phyloP scores from a whole-genome alignment of 2,888 invertebrate species.

The Trachelus tabidus region DNA sequence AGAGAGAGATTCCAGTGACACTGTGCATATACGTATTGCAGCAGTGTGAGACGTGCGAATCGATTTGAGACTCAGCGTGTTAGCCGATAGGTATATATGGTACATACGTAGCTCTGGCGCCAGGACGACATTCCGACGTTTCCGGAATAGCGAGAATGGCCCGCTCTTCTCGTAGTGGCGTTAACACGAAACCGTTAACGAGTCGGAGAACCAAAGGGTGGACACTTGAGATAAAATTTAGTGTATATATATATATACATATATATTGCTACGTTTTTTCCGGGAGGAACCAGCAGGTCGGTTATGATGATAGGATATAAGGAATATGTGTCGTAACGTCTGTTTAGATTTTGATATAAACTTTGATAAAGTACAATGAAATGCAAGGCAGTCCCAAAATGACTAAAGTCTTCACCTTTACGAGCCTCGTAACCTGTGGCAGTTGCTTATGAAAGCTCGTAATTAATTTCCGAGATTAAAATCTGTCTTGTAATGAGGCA shows the following conservation, averaged over 20 bases:
- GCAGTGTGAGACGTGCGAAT: conserved; percentile 41
- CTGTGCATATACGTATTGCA: background rate
- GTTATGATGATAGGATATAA: background rate
- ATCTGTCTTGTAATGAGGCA: conserved; percentile 1
- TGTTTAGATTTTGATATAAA: background rate
- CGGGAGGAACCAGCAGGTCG: background rate
- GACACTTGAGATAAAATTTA: background rate
- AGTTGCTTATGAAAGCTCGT: conserved; percentile 6
- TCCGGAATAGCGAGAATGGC: conserved; percentile 54
- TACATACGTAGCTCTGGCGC: conserved; percentile 41
- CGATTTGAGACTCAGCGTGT: conserved; percentile 55
- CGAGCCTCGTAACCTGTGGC: conserved; percentile 1
- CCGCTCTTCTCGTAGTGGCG: conserved; percentile 21
- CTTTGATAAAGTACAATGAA: background rate
- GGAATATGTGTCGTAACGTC: background rate
- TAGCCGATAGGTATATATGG: conserved; percentile 34
- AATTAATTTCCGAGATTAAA: conserved; percentile 2
- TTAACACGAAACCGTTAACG: conserved; percentile 49
- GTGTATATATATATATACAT: background rate
- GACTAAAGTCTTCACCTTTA: background rate
- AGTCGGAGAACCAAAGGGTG: conserved; percentile 42
- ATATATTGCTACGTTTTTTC: background rate
- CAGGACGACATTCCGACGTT: conserved; percentile 56
- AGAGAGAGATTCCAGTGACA: background rate
- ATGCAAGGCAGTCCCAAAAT: background rate